Evolutionary conservation across 1,140 invertebrate species (phyloP), one percentile per base, ranked within the genome.

Genomic region (Chironomus striatipennis): DNA sequence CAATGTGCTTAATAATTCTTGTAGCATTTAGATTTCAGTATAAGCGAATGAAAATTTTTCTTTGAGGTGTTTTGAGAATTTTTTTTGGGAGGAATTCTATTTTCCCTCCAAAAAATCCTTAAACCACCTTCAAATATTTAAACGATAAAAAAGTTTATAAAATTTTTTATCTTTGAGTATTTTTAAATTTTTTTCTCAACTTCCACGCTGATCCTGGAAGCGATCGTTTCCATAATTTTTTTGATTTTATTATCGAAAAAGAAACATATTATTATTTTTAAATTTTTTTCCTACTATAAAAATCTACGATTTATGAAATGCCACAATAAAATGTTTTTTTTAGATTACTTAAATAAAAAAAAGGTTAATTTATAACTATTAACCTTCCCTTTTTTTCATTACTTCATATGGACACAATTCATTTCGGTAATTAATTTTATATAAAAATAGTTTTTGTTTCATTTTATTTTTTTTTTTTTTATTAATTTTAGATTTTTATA

Each of bases 391-490:
- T 57, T 15, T 10, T 57, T 57, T n/a, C 12, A 57, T 57, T 57
- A 57, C 47, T 57, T 57, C 24, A 57, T 57, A 57, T 57, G 47
- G 47, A 57, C 47, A 57, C 47, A n/a, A n/a, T 57, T 57, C n/a
- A 12, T 57, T 57, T 57, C n/a, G 12, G 12, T 15, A 57, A 57
- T 57, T 57, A 12, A 57, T 57, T 57, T 57, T 15, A 57, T 57
- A 57, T 57, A 57, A 57, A 57, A 57, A 57, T 57, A 57, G 47
- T 57, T 57, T 57, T 47, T 57, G n/a, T n/a, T n/a, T n/a, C n/a
- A n/a, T 57, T n/a, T 57, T 57, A 1, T 15, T 15, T 57, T 15
- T n/a, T 47, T 10, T 47, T 57, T 57, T 57, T 57, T 57, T n/a
- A 57, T n/a, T n/a, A n/a, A 12, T 57, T 57, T 34, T 34, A 34